Conservation (phyloP, 1,140 invertebrate species). For the Plectrocnemia conspersa region DNA sequence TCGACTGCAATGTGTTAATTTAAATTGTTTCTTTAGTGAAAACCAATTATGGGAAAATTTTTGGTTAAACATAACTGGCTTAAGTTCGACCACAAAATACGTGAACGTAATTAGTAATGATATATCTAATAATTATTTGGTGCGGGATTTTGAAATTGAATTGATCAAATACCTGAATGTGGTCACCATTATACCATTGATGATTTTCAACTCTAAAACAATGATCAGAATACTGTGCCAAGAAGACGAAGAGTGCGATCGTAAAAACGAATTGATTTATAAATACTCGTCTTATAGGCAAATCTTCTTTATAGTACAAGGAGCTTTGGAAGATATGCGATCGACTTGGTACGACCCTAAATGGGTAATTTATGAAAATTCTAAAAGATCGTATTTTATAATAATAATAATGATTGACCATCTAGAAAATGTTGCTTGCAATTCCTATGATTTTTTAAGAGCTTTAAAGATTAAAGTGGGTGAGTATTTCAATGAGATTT, state of each 20-base stretch:
- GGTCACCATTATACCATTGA: neutral
- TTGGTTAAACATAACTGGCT: conserved; percentile 12
- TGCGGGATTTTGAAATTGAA: neutral
- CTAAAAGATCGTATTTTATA: conserved; percentile 19
- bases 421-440: conserved; percentile 8
- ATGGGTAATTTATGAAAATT: conserved; percentile 10
- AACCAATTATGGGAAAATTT: conserved; percentile 8
- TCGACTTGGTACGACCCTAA: conserved; percentile 2
- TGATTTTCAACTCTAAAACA: conserved; percentile 3
- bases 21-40: no score
- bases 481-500: conserved; percentile 16
- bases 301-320: conserved; percentile 10
- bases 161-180: conserved; percentile 6
- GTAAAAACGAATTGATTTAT: neutral
- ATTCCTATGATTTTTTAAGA: neutral
- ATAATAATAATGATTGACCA: conserved; percentile 2
- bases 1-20: no score
- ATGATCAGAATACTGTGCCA: neutral
- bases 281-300: conserved; percentile 11
- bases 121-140: neutral
- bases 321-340: conserved; percentile 1
- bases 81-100: conserved; percentile 8
- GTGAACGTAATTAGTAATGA: conserved; percentile 7
- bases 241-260: neutral
- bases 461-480: conserved; percentile 12